These are phyloP conservation scores for Isichthys henryi DNA, from an alignment of 2,113 vertebrate species.

Conservation along the genomic window DNA sequence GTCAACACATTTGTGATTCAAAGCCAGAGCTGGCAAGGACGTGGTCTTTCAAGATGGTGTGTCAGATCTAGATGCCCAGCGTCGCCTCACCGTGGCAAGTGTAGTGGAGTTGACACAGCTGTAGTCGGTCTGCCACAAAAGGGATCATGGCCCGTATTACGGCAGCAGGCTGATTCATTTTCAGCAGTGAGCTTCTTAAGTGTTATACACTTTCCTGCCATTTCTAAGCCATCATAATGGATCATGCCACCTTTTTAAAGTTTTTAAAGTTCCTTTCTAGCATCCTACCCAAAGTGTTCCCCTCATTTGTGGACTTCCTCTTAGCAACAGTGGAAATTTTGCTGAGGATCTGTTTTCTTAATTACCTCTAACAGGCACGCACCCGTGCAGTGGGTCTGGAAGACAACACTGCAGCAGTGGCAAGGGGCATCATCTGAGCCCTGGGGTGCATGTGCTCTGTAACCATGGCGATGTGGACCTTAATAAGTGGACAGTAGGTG, in stretches of 20 bases:
- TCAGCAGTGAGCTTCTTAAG: not conserved
- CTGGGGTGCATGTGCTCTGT: not conserved
- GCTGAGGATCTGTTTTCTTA: not conserved
- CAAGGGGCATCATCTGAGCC: not conserved
- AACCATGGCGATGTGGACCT: not conserved
- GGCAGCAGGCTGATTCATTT: not conserved
- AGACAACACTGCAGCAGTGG: not conserved
- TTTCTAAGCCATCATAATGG: not conserved
- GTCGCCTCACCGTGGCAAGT: not conserved
- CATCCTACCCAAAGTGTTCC: too few species aligned
- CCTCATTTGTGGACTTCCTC: not conserved
- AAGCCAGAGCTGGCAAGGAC: not conserved
- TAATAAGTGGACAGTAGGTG: not conserved
- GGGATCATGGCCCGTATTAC: not conserved
- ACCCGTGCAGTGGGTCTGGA: not conserved
- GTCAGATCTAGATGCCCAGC: not conserved
- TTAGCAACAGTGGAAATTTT: not conserved
- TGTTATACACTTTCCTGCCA: not conserved
- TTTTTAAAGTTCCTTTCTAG: not conserved
- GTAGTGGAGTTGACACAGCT: not conserved
- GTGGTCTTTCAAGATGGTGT: not conserved
- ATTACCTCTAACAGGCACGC: not conserved
- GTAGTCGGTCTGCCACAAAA: not conserved
- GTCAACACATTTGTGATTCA: not conserved
- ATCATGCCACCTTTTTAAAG: not conserved